phyloP scores from a whole-genome alignment of 2,797 vertebrate genomes.

The Taeniopygia guttata region DNA sequence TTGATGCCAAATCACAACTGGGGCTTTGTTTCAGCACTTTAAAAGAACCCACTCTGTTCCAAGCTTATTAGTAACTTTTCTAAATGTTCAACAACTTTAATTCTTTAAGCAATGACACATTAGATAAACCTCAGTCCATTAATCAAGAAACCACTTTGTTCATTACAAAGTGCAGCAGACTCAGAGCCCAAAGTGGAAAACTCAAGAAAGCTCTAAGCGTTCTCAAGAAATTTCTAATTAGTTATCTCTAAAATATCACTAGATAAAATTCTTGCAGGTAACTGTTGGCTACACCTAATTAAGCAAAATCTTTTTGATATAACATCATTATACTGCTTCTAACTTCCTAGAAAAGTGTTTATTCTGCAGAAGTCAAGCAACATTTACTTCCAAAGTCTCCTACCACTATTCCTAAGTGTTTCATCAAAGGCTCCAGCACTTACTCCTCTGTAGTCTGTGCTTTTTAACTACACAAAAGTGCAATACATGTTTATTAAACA shows the following conservation, averaged over 20 bases:
- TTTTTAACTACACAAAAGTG: not conserved
- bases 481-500: not conserved
- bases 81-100: not conserved
- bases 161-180: not conserved
- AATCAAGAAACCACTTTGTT: not conserved
- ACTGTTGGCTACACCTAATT: not conserved
- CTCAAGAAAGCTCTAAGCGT: not conserved
- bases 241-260: not conserved
- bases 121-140: not conserved
- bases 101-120: not conserved
- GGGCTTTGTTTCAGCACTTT: not conserved
- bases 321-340: not conserved
- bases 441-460: accelerated
- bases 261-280: not conserved
- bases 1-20: constrained; percentile 36
- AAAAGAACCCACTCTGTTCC: not conserved
- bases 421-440: not conserved
- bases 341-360: not conserved
- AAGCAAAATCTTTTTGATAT: not conserved
- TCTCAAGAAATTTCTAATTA: not conserved
- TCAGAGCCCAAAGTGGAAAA: not conserved
- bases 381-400: not conserved
- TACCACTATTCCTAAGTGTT: not conserved
- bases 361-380: not conserved
- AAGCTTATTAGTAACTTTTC: constrained; percentile 12